These are phyloP conservation scores for Timema podura DNA, from an alignment of 2,888 invertebrate genomes.

Conservation along the genomic window DNA sequence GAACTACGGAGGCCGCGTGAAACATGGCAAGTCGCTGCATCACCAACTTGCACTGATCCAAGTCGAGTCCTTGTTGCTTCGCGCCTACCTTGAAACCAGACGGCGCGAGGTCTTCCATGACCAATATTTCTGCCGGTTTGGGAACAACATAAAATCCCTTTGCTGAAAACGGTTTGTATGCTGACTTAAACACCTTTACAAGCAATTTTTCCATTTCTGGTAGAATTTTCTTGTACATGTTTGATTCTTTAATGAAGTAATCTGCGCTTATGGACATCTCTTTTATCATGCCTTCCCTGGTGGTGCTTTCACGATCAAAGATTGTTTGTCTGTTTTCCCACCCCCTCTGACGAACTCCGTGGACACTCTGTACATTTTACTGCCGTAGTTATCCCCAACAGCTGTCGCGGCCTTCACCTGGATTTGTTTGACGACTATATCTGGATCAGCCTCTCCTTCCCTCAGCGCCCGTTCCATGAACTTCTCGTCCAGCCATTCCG, in stretches of 20 bases:
- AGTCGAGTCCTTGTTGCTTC: background rate
- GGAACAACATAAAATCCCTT: background rate
- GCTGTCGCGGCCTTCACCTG: background rate
- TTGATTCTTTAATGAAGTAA: no score
- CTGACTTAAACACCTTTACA: background rate
- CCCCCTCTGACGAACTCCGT: background rate
- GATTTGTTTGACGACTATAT: background rate
- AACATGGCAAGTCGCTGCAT: background rate
- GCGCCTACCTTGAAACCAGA: constrained; percentile 3
- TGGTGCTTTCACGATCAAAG: constrained; percentile 6
- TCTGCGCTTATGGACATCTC: no score
- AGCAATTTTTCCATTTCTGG: background rate
- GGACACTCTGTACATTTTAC: constrained; percentile 1
- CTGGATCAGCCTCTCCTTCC: background rate
- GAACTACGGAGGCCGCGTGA: constrained; percentile 6
- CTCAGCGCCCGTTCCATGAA: background rate
- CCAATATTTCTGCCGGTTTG: background rate
- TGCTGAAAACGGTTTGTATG: background rate
- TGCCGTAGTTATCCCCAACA: constrained; percentile 6
- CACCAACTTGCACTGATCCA: constrained; percentile 7
- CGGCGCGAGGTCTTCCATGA: constrained; percentile 10
- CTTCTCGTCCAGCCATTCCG: constrained; percentile 7
- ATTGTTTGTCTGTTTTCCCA: background rate
- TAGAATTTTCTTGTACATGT: no score
- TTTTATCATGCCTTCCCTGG: background rate